A percentile compares a stretch with the other conserved stretches of the same genome.
Evolutionary conservation across 2,797 vertebrate species (phyloP).

Genomic region (Molothrus ater): DNA sequence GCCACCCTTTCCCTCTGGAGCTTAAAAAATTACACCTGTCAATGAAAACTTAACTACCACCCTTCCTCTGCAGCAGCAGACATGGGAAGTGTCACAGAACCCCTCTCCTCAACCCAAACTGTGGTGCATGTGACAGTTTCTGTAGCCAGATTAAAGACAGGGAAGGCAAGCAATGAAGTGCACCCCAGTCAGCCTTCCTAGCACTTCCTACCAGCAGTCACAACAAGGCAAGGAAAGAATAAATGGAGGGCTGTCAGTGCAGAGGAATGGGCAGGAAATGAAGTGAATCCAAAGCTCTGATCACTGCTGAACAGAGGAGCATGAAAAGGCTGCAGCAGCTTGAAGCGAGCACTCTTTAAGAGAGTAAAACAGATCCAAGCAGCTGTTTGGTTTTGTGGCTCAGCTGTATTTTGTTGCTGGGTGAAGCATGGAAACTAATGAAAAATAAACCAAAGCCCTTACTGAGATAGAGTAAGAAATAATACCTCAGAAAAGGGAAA

Average conservation of each 20-base stretch:
- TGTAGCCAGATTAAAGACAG: not conserved
- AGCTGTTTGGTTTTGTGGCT: not conserved
- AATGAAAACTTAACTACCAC: not conserved
- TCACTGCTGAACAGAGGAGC: not conserved
- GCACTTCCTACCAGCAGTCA: not conserved
- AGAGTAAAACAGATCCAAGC: not conserved
- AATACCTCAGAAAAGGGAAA: not conserved
- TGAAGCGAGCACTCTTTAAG: not conserved
- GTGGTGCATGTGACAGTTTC: not conserved
- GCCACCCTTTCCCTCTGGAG: not conserved
- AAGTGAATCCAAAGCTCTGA: constrained; percentile 7
- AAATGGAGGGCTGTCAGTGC: not conserved
- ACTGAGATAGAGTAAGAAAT: not conserved
- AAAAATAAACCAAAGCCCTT: not conserved
- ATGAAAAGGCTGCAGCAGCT: not conserved
- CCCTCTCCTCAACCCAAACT: not conserved
- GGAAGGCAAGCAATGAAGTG: not conserved
- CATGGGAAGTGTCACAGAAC: rapidly evolving
- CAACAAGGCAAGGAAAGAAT: not conserved
- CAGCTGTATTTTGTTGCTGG: not conserved
- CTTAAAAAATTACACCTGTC: not conserved
- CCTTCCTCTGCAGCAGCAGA: not conserved
- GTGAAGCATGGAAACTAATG: not conserved
- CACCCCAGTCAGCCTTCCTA: not conserved
- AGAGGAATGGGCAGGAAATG: not conserved